Base-by-base conservation (phyloP, 2,888 invertebrate genomes). In the Pandemis corylana region DNA sequence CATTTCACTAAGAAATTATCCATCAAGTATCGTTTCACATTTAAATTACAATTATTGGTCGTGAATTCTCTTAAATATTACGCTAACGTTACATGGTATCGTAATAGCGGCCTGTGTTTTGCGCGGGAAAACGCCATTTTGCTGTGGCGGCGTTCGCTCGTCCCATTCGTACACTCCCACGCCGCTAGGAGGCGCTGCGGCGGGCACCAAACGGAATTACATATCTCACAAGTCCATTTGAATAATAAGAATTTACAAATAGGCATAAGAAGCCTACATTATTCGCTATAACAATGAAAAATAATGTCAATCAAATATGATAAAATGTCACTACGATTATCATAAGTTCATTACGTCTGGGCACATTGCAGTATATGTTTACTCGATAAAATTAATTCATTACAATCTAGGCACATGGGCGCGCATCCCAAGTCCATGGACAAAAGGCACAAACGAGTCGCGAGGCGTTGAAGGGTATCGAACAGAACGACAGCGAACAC, bases 11-110 rank as follows among this genome's bases (percentile, higher is more conserved):
- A 90, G 89, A 92, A 92, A 91, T 90, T 88, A 89, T 87, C 83
- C 83, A 85, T 68, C 71, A 63, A 88, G 86, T 88, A 89, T 67
- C 70, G 66, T 76, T 72, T 86, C 89, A 90, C 88, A 88, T 89
- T 87, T 87, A 88, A 87, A 90, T 93, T 94, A 94, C 92, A 93
- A 89, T 92, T 94, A 94, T 94, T 94, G 94, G 94, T 94, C 94
- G 93, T 93, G 93, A 91, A 87, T 91, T 89, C 81, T 82, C 90
- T 92, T 93, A 91, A 78, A 76, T 85, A 86, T 85, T 86, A 89
- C 89, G 90, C 91, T 90, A 91, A 89, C 82, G 83, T 87, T 86
- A 86, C 80, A 82, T 69, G 44, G 70, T 65, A 70, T 84, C 83
- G 86, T 86, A 82, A 85, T 85, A 88, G 91, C 89, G 85, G 87